Conservation (phyloP, 1,140 invertebrate species). For the Sogatella furcifera region DNA sequence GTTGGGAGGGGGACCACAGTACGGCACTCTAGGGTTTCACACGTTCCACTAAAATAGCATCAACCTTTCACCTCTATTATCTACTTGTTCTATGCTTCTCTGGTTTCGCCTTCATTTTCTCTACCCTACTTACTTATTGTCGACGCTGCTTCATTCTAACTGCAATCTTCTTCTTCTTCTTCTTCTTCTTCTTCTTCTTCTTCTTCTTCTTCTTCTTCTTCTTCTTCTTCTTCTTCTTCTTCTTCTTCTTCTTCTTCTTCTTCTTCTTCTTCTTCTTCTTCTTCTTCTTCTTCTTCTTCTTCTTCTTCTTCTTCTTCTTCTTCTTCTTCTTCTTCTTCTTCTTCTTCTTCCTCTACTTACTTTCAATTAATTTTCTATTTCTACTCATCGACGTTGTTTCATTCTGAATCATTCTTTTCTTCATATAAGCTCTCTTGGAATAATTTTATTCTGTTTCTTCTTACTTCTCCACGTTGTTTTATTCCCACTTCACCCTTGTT, state of each 20-base stretch:
- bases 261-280: too few relatives aligned
- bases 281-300: not conserved
- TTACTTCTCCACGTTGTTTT: too few relatives aligned
- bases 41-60: not conserved
- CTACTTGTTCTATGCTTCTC: not conserved
- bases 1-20: slow-evolving; percentile 3
- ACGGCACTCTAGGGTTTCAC: not conserved
- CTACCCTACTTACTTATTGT: not conserved
- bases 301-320: not conserved
- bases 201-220: not conserved
- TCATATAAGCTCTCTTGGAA: too few relatives aligned
- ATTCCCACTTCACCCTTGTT: too few relatives aligned
- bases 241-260: too few relatives aligned
- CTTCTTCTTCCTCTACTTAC: not conserved
- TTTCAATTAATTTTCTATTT: too few relatives aligned
- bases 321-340: not conserved
- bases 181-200: not conserved
- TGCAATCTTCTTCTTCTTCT: not conserved
- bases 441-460: too few relatives aligned
- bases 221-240: too few relatives aligned
- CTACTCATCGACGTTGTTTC: too few relatives aligned
- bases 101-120: not conserved
- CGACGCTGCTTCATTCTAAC: not conserved
- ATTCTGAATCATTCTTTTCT: too few relatives aligned
- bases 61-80: not conserved